Base-by-base conservation (phyloP, 2,888 invertebrate species). In the Syritta pipiens region DNA sequence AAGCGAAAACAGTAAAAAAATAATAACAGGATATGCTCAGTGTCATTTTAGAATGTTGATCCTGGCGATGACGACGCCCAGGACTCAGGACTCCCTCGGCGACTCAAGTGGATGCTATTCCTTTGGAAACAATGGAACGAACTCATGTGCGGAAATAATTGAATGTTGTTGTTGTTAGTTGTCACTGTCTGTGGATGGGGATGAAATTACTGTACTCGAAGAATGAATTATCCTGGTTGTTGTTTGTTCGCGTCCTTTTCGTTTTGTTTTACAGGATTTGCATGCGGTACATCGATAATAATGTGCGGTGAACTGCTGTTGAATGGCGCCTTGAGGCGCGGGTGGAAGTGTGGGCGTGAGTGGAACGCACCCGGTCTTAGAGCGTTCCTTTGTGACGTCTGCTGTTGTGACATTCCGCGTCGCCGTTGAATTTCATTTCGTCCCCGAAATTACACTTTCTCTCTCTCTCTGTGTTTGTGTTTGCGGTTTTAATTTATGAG, bases 1-100 rank as follows among this genome's bases (percentile, higher is more conserved):
- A 44, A 22, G 57, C 42, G 49, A 57, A 35, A 35, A 62, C 14
- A 57, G 72, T 72, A n/a, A 17, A 17, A 68, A 76, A 69, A 76
- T 69, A 76, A 76, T 76, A 63, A 69, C 57, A 63, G 62, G 76
- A 76, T 63, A 24, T 63, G 57, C 57, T 63, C 28, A 44, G 22
- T 60, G 46, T 17, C 59, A 59, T 46, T 42, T 62, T 32, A 40
- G 37, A 35, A 59, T 44, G 30, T 37, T 51, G 48, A 32, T 30
- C 20, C 6, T 2, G 12, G n/a, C n/a, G n/a, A n/a, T n/a, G n/a
- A n/a, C n/a, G n/a, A 37, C 37, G 17, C 37, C 37, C 7, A 7
- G 37, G 17, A 28, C 37, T 37, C n/a, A 10, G 28, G 20, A n/a
- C 19, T n/a, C 24, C 4, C 12, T 37, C 40, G 32, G 46, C 53